phyloP scores from a whole-genome alignment of 92 coral and sea anemone species.

The Galaxea fascicularis region DNA sequence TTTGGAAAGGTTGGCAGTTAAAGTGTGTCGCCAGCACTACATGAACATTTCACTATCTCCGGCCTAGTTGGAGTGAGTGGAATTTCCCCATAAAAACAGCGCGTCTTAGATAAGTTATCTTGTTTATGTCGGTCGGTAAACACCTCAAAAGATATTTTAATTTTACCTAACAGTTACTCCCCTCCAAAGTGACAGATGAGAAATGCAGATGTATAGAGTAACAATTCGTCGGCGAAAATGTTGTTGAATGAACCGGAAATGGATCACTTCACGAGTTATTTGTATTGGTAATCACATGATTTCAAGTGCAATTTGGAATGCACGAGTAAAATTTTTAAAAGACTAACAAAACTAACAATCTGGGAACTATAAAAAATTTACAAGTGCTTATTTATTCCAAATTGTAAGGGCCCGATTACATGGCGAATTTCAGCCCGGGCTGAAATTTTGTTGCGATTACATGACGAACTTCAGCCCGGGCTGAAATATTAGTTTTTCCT shows the following conservation, averaged over 20 bases:
- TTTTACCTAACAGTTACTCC: neutral
- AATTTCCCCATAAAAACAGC: slow-evolving; percentile 1
- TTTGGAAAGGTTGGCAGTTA: neutral
- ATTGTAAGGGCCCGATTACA: no score
- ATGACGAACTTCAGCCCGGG: no score
- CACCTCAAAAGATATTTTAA: neutral
- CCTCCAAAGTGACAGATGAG: neutral
- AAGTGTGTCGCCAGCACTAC: neutral
- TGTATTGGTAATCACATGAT: no score
- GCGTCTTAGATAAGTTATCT: neutral
- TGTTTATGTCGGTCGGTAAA: neutral
- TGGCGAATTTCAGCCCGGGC: no score
- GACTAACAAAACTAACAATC: neutral
- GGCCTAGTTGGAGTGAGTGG: neutral
- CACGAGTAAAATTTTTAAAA: no score
- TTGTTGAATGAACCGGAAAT: neutral
- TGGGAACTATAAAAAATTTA: neutral
- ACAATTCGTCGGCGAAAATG: neutral
- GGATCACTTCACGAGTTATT: neutral
- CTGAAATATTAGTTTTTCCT: no score
- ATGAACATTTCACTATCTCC: neutral
- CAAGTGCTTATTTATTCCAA: no score
- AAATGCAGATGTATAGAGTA: neutral
- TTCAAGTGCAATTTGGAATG: no score
- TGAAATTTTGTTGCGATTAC: no score